Base-by-base conservation (phyloP, 2,797 vertebrate species). In the Allenopithecus nigroviridis region DNA sequence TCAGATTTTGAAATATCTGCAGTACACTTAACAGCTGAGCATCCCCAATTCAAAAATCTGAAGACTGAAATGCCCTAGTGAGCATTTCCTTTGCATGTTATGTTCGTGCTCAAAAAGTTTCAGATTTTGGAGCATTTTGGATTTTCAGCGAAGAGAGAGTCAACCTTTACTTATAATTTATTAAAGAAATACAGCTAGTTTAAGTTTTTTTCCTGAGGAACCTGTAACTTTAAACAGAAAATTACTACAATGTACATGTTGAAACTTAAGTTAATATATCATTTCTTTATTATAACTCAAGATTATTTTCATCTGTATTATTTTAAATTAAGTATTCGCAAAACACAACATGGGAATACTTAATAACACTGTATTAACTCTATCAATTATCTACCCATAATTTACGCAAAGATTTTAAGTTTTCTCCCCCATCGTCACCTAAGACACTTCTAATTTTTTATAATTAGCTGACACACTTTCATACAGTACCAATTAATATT, bases 201-300 rank as follows among this genome's bases (percentile, higher is more conserved):
- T 48, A 97, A 72, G 68, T 93, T 89, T 88, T 89, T 88, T 91
- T 86, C 22, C 68, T 91, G 61, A 92, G 64, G 55, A 91, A 74
- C 17, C n/a, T 94, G 36, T 84, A 88, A 91, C 36, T 86, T 89
- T 41, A 81, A 94, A 91, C 22, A 89, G 86, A 87, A 89, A 89
- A 95, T 88, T 81, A 81, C 36, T 72, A 97, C 36, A 59, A 86
- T 46, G 19, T 84, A 80, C 16, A 96, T 88, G 28, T 28, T 85
- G 83, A 75, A 94, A 96, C 55, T 11, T n/a, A 72, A 86, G 21
- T 89, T 87, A 36, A 57, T 8, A 24, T 43, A 41, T 30, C 39
- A 84, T 26, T 72, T 89, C 5, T 87, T 87, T 91, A 80, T 48
- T 89, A 55, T 76, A 50, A 94, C 19, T 84, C 57, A 75, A 84